Evolutionary conservation across 2,113 vertebrate species (phyloP).

Genomic region (Pseudorectes ferrugineus): DNA sequence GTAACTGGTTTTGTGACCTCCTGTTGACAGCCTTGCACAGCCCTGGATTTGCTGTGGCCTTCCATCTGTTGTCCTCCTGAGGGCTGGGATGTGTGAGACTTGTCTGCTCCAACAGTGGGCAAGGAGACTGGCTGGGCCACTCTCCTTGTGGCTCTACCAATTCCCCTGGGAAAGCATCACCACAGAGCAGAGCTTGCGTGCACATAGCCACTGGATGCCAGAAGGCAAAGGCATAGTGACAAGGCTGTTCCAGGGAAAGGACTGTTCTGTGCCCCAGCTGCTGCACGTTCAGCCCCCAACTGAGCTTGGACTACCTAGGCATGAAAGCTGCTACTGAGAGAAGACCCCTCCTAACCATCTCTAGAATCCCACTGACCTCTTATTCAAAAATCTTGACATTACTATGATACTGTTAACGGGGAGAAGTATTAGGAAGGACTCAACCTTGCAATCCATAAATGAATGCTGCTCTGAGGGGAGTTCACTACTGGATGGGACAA

Average conservation of each 20-base stretch:
- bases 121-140: accelerated
- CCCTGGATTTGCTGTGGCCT: background rate
- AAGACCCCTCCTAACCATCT: background rate
- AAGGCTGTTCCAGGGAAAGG: background rate
- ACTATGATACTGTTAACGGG: accelerated
- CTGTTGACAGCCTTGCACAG: background rate
- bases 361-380: background rate
- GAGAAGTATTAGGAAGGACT: background rate
- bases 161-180: background rate
- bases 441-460: background rate
- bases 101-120: background rate
- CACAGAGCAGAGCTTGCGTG: accelerated
- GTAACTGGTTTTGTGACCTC: background rate
- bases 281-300: accelerated
- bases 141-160: background rate
- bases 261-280: background rate
- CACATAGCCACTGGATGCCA: accelerated
- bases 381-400: background rate
- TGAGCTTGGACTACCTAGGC: background rate
- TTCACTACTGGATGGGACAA: background rate
- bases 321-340: background rate
- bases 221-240: background rate
- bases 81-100: background rate
- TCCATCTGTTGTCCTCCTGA: too few species aligned
- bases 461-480: background rate